A percentile compares a stretch with the other conserved stretches of the same genome.
Conservation (phyloP, 2,888 invertebrate species). For the Acronicta alni region DNA sequence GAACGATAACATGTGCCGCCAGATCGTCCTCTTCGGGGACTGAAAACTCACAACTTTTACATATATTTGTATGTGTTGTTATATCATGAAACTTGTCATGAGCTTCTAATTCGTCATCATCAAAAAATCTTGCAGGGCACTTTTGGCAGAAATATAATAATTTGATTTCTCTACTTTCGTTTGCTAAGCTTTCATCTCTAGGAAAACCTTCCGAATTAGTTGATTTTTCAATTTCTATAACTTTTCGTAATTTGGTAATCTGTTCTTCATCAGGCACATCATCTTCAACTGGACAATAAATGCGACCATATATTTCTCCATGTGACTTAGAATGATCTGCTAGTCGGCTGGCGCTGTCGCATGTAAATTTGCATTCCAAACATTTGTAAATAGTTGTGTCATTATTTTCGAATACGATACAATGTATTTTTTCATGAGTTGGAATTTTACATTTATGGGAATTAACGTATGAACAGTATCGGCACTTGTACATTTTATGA, state of each 20-base stretch:
- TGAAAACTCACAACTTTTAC: constrained; percentile 94
- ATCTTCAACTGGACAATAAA: constrained; percentile 92
- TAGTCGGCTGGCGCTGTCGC: constrained; percentile 92
- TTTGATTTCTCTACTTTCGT: constrained; percentile 74
- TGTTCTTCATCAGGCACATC: constrained; percentile 92
- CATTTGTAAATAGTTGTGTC: constrained; percentile 90
- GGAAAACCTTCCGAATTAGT: constrained; percentile 63
- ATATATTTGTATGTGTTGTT: constrained; percentile 90
- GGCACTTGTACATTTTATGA: constrained; percentile 95
- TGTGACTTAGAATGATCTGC: constrained; percentile 94
- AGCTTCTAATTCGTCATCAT: constrained; percentile 92
- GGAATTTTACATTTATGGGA: constrained; percentile 94
- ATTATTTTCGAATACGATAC: constrained; percentile 82
- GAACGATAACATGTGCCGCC: constrained; percentile 92
- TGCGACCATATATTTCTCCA: constrained; percentile 91
- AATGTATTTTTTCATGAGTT: constrained; percentile 95
- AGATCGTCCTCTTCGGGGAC: constrained; percentile 92
- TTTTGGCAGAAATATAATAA: constrained; percentile 93
- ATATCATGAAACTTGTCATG: constrained; percentile 93
- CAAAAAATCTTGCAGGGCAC: constrained; percentile 95
- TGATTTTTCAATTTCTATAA: constrained; percentile 78
- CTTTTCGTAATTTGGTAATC: constrained; percentile 81
- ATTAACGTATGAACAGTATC: constrained; percentile 95
- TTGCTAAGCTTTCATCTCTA: constrained; percentile 66
- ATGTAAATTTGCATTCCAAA: constrained; percentile 94